Evolutionary conservation across 2,113 vertebrate species (phyloP), one percentile per base, ranked within the genome.

Genomic region (Pungitius pungitius): DNA sequence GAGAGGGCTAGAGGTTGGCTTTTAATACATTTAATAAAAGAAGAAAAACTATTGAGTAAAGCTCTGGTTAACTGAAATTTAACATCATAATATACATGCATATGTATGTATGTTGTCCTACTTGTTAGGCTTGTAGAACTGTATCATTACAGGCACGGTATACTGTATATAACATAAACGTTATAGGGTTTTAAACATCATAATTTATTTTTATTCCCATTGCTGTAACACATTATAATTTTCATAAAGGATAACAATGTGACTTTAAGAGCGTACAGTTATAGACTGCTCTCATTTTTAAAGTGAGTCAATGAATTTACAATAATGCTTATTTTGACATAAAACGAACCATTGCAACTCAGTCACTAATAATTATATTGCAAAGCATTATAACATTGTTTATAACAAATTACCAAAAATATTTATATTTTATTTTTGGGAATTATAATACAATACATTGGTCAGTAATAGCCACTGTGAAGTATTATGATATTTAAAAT

Each of bases 1-100:
- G 57, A 40, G 56, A 77, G 81, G 70, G 81, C 63, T 69, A 40
- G 30, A 81, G 67, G 43, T 58, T 69, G 59, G 17, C 27, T 77
- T 20, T 11, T 42, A 55, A 33, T 30, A 42, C 11, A 49, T 10
- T 35, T 40, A 67, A 54, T 66, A 30, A 30, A 33, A 39, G 35
- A 22, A 55, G 54, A 14, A 18, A 71, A 52, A 26, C 22, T 54
- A 54, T 54, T 60, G 54, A 22, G 24, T 63, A 7, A 47, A 71
- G 59, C 12, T 55, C 39, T 13, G 37, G 27, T 52, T 67, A 8
- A 33, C 0, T 51, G 27, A 72, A 52, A 59, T 37, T 24, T n/a
- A 45, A 42, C 18, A 24, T 45, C 13, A 74, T 17, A 22, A 47
- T 47, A 7, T 35, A 35, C 4, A 35, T 35, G 6, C 30, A 30